Evolutionary conservation across 2,113 vertebrate species (phyloP).

Genomic region (Peromyscus maniculatus): DNA sequence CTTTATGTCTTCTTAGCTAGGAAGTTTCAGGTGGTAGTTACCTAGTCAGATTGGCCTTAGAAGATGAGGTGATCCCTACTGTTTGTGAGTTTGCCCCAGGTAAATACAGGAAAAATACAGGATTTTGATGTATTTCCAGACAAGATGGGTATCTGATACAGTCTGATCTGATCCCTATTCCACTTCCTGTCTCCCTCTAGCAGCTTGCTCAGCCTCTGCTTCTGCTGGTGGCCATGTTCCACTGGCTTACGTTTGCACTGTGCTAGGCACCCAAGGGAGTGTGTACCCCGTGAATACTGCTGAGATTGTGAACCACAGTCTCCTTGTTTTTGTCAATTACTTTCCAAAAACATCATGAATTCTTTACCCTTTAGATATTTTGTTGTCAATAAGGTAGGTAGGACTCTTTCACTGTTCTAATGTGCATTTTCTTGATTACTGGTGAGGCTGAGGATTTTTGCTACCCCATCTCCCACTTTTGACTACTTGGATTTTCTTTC

Average conservation of each 20-base stretch:
- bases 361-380: constrained; percentile 52
- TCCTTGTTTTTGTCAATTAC: background rate
- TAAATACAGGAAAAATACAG: background rate
- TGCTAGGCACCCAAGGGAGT: background rate
- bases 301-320: background rate
- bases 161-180: background rate
- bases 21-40: constrained; percentile 33
- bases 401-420: constrained; percentile 66
- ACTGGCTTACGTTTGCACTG: background rate
- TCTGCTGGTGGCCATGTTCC: background rate
- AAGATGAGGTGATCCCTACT: background rate
- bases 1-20: background rate
- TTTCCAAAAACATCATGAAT: background rate
- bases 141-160: background rate
- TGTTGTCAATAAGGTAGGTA: constrained; percentile 26
- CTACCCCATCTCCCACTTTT: background rate
- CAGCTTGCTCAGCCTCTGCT: background rate
- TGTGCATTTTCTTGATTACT: constrained; percentile 66
- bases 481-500: background rate
- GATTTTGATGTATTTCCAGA: background rate
- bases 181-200: background rate
- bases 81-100: background rate
- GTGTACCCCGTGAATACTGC: background rate
- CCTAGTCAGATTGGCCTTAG: background rate
- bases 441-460: constrained; percentile 49